Base-by-base conservation (phyloP, 2,888 invertebrate genomes). In the Trachelus stipa region DNA sequence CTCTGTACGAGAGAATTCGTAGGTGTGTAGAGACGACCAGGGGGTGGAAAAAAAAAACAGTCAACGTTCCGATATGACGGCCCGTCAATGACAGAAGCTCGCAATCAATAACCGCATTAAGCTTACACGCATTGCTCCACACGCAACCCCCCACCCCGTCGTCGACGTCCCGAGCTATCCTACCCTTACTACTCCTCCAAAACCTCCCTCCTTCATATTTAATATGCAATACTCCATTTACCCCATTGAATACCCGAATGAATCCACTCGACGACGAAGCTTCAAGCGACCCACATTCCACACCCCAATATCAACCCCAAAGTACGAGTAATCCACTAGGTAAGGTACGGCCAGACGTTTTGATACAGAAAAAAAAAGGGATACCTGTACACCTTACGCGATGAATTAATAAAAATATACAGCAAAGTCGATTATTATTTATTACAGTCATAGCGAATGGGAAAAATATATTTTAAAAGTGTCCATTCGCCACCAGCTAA, bases 41-140 rank as follows among this genome's bases (percentile, higher is more conserved):
- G 9, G 82, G 3, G 12, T 37, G 37, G 35, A 1, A 4, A 80
- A 69, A 82, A 83, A 87, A 87, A 85, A 87, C 80, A 81, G 82
- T 85, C 80, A 85, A 83, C 83, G 84, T 84, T 86, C 84, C 84
- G 86, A 87, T 86, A 85, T 88, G 88, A 88, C 87, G 86, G 85
- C 81, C 86, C 87, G 89, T 90, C 90, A 89, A 89, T 90, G 89
- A 90, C 90, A 90, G 90, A 87, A 82, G 83, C 84, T 84, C 73
- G 87, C 87, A 90, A 90, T 90, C 90, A 89, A 90, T 90, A 90
- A 90, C 88, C 89, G 85, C 89, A 88, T 88, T 85, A 86, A 82
- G 86, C 84, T 85, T 85, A 87, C 86, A 87, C 86, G 85, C 87
- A 88, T 88, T 87, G 85, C 85, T 85, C 82, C 83, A 79, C 85